A percentile compares a stretch with the other conserved stretches of the same genome.
Conservation (phyloP, 2,888 invertebrate species). For the Nephrocerus scutellatus region DNA sequence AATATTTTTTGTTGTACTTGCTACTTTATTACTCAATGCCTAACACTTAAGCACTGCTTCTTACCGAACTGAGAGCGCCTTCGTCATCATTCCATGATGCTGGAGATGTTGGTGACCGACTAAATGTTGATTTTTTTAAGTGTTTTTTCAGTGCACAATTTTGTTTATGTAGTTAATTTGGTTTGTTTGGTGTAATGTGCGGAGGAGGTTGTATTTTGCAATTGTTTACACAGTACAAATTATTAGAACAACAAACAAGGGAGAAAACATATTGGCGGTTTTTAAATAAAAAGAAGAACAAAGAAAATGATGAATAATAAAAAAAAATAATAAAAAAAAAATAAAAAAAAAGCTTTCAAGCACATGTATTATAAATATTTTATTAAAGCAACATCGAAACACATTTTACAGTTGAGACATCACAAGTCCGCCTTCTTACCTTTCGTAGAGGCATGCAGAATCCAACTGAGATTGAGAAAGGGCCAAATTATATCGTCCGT, state of each 20-base stretch:
- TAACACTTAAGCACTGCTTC: conserved; percentile 24
- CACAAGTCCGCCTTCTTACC: too few species aligned
- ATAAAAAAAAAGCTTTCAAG: conserved; percentile 19
- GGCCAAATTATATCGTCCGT: conserved; percentile 69
- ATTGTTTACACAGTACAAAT: too few species aligned
- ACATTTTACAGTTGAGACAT: too few species aligned
- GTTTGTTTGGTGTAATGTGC: conserved; percentile 18
- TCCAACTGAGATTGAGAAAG: conserved; percentile 67
- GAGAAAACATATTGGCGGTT: neutral
- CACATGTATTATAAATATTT: neutral
- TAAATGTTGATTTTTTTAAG: conserved; percentile 26
- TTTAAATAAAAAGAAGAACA: conserved; percentile 22
- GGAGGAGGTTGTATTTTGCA: too few species aligned
- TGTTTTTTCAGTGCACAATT: conserved; percentile 13
- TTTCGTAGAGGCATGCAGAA: conserved; percentile 73
- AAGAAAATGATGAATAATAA: conserved; percentile 29
- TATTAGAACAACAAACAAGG: conserved; percentile 24
- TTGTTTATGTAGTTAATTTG: conserved; percentile 20
- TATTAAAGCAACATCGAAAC: conserved; percentile 3
- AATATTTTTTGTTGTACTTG: neutral
- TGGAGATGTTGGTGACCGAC: conserved; percentile 46
- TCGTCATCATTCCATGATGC: conserved; percentile 48
- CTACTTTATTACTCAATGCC: too few species aligned
- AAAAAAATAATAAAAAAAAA: conserved; percentile 25
- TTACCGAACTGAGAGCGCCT: conserved; percentile 42